Conservation (phyloP, 2,113 vertebrate species). For the Raja brachyura region DNA sequence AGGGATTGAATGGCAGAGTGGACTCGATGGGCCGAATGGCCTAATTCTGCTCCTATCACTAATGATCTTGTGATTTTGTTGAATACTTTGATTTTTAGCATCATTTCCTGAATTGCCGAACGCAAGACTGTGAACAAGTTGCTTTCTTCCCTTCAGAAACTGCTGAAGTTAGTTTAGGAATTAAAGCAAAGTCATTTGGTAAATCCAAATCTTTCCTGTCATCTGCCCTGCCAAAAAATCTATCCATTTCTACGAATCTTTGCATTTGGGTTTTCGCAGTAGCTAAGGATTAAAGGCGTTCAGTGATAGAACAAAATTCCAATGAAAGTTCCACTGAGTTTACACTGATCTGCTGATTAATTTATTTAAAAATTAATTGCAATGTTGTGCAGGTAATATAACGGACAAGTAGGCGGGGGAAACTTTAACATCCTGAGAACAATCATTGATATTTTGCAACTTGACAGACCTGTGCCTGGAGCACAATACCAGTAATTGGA, state of each 20-base stretch:
- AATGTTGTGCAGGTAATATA: conserved; percentile 44
- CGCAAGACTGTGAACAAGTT: neutral
- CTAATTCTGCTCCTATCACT: too few species aligned
- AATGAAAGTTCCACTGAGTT: conserved; percentile 49
- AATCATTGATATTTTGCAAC: conserved; percentile 50
- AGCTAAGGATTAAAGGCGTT: conserved; percentile 43
- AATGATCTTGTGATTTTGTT: too few species aligned
- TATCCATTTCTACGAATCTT: conserved; percentile 45
- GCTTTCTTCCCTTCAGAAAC: neutral
- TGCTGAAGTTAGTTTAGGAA: neutral
- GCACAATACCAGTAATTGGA: conserved; percentile 67
- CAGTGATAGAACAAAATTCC: conserved; percentile 47
- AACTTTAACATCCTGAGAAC: conserved; percentile 41
- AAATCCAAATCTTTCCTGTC: neutral
- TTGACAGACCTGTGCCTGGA: conserved; percentile 68
- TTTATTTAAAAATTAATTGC: conserved; percentile 58
- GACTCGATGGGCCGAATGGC: too few species aligned
- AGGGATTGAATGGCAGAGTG: too few species aligned
- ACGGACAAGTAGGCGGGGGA: conserved; percentile 49
- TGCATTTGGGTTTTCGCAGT: conserved; percentile 42
- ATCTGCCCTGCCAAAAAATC: neutral
- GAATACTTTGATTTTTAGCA: neutral
- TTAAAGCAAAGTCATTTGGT: conserved; percentile 2
- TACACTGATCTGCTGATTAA: conserved; percentile 54
- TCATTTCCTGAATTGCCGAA: neutral